Conservation (phyloP, 2,113 vertebrate genomes). For the Lophura nycthemera region DNA sequence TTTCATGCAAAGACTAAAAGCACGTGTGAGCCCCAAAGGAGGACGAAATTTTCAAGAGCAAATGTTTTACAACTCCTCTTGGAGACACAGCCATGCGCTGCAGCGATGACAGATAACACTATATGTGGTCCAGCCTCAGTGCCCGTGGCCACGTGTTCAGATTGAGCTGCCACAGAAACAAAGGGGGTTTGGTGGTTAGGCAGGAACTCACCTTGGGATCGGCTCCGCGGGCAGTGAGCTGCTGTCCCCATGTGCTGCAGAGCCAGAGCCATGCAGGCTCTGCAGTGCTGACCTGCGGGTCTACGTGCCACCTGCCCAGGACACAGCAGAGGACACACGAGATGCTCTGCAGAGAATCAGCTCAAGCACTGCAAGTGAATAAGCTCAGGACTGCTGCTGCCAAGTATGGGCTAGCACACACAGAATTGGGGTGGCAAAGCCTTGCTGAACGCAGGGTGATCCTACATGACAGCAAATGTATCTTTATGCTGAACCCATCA, state of each 20-base stretch:
- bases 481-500: neutral
- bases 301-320: neutral
- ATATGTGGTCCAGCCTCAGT: neutral
- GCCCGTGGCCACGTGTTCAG: conserved; percentile 7
- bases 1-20: neutral
- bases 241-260: neutral
- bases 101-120: neutral
- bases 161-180: neutral
- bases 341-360: neutral
- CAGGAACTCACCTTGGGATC: neutral
- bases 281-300: neutral
- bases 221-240: rapidly evolving
- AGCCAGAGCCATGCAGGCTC: neutral
- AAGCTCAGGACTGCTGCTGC: neutral
- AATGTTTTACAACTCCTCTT: neutral
- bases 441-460: neutral
- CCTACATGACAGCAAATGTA: neutral
- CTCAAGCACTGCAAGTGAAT: neutral
- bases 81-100: neutral
- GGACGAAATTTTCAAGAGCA: neutral
- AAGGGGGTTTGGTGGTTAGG: neutral
- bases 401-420: neutral
- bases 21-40: neutral
- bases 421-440: neutral
- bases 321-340: neutral